A percentile compares a stretch with the other conserved stretches of the same genome.
Conservation (phyloP, 1,140 invertebrate genomes). For the Pachypsylla venusta region DNA sequence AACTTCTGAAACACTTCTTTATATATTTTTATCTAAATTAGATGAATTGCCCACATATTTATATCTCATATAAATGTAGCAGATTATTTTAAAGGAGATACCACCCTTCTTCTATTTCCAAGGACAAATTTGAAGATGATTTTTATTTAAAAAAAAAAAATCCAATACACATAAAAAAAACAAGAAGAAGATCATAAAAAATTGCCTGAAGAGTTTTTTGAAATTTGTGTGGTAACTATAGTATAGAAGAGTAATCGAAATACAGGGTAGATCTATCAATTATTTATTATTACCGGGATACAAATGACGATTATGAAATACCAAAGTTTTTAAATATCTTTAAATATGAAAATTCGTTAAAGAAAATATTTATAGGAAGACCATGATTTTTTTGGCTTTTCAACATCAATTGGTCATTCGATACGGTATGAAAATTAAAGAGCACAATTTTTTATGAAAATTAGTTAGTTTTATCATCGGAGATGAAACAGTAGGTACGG, state of each 20-base stretch:
- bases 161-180: background rate
- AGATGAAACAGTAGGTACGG: no score
- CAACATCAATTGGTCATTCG: no score
- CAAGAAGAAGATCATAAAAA: background rate
- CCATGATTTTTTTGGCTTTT: no score
- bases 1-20: background rate
- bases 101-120: background rate
- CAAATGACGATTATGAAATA: background rate
- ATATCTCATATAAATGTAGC: background rate
- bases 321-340: background rate
- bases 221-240: background rate
- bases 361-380: no score
- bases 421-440: no score
- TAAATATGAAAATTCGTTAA: background rate
- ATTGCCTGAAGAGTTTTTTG: background rate
- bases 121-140: background rate
- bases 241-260: no score
- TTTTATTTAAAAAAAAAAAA: background rate
- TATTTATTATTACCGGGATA: no score
- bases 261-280: no score
- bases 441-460: no score
- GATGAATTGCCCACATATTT: background rate
- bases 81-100: background rate
- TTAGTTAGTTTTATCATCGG: no score
- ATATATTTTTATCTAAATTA: background rate